These are phyloP conservation scores for Itoplectis maculator DNA, from an alignment of 2,888 invertebrate genomes.

Conservation along the genomic window DNA sequence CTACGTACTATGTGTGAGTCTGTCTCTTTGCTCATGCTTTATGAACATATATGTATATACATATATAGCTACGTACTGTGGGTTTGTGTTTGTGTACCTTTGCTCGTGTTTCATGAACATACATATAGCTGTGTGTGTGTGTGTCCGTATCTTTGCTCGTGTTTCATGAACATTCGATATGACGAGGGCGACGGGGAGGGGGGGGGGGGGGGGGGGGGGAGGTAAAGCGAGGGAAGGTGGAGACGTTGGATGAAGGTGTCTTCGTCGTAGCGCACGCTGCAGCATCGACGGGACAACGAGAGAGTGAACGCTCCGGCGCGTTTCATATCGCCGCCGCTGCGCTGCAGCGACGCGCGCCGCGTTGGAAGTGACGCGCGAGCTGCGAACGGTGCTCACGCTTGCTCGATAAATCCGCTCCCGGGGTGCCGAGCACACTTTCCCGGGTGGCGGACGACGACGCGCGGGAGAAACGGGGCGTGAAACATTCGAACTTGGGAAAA, in stretches of 20 bases:
- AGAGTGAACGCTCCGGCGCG: constrained; percentile 33
- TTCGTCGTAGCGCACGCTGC: not conserved
- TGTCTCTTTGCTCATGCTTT: constrained; percentile 4
- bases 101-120: not conserved
- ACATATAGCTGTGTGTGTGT: too few species aligned
- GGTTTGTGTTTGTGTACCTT: not conserved
- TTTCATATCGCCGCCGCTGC: constrained; percentile 26
- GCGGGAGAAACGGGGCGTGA: too few species aligned
- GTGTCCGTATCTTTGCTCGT: not conserved
- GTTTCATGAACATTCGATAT: not conserved
- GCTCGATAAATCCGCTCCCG: constrained; percentile 35
- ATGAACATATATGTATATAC: too few species aligned
- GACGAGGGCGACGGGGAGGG: not conserved
- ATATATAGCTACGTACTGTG: too few species aligned
- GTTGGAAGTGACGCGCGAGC: constrained; percentile 6
- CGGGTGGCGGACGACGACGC: constrained; percentile 14
- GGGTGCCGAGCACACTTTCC: constrained; percentile 22
- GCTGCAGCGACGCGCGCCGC: not conserved
- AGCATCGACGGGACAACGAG: constrained; percentile 22
- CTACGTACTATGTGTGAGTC: too few species aligned
- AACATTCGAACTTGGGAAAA: too few species aligned
- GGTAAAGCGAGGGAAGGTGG: too few species aligned
- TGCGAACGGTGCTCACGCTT: constrained; percentile 34
- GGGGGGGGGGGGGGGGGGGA: not conserved
- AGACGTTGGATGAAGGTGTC: constrained; percentile 40